Base-by-base conservation (phyloP, 2,888 invertebrate genomes). In the Spatulosminthurus flaviceps region DNA sequence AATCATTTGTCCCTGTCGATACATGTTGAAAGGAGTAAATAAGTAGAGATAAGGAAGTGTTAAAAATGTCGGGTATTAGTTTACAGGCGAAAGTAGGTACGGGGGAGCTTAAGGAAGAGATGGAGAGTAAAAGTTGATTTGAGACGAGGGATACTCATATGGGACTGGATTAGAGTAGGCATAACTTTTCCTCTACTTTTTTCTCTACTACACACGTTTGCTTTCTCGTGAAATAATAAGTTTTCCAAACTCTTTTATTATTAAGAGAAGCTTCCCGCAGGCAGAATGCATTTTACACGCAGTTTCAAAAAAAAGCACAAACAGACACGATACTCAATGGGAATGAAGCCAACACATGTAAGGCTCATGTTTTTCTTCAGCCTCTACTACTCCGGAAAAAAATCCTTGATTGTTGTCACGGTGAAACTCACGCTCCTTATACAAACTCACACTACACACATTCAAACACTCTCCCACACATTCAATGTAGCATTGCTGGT, bases 201-300 rank as follows among this genome's bases (percentile, higher is more conserved):
- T 26, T 21, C 67, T 21, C 22, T 64, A 16, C 73, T 7, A 16
- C 24, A 19, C 75, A 41, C 34, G 9, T 69, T 29, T 42, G 24
- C 26, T 64, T 66, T 41, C 75, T 41, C 76, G 42, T 76, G 67
- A 76, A 76, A 76, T 76, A 76, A 76, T 76, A 76, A 76, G 76
- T 76, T 76, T 75, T 41, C 67, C 76, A 42, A 76, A 67, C 76
- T 76, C 76, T 76, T 76, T 76, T 76, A 76, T 76, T 76, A 76
- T 76, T 66, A 76, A 76, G 76, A 41, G 67, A 76, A 76, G 76
- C 67, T 67, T 42, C 76, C 76, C 76, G 76, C 76, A 66, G 67
- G 76, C 76, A 64, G 67, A 76, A 76, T 76, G 76, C 76, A 76
- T 76, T 76, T 76, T 76, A 76, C 76, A 76, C 61, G 21, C 73